Base-by-base conservation (phyloP, 2,888 invertebrate species). In the Erynnis tages region DNA sequence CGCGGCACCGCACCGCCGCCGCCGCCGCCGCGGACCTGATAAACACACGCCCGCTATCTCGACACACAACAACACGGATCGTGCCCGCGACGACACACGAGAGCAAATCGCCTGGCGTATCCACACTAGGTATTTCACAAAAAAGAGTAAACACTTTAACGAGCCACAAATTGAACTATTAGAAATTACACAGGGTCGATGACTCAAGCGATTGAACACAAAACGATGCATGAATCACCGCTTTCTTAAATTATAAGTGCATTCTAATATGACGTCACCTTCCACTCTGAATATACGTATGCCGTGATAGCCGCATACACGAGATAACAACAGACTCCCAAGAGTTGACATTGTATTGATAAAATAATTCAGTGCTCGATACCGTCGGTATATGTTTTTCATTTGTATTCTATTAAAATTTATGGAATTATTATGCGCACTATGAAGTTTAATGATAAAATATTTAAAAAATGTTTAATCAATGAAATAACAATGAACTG, bases 1-100 rank as follows among this genome's bases (percentile, higher is more conserved):
- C 61, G 58, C 56, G 56, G 54, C 68, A 67, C 56, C 61, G 58
- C 56, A n/a, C n/a, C n/a, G n/a, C n/a, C n/a, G n/a, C n/a, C n/a
- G n/a, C n/a, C n/a, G n/a, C n/a, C 68, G 67, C 56, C 61, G 58
- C 56, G 56, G 54, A 58, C 54, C 63, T 60, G 66, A 68, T 66
- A 66, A 67, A 67, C 62, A 63, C 59, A 60, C 46, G 57, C 54
- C 53, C 56, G 48, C 44, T 57, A 50, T 54, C 54, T 55, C 50
- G 41, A 54, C 53, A 58, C 55, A 54, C 53, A 55, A 57, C 54
- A 54, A 54, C 61, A 43, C 53, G 38, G 7, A 43, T 46, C 52
- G 32, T 54, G 53, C 50, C 53, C 49, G 13, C 44, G 49, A 32
- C 27, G 46, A n/a, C 37, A 38, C 37, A 43, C 40, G 29, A 43